Conservation (phyloP, 1,140 invertebrate genomes). For the Delia radicum region DNA sequence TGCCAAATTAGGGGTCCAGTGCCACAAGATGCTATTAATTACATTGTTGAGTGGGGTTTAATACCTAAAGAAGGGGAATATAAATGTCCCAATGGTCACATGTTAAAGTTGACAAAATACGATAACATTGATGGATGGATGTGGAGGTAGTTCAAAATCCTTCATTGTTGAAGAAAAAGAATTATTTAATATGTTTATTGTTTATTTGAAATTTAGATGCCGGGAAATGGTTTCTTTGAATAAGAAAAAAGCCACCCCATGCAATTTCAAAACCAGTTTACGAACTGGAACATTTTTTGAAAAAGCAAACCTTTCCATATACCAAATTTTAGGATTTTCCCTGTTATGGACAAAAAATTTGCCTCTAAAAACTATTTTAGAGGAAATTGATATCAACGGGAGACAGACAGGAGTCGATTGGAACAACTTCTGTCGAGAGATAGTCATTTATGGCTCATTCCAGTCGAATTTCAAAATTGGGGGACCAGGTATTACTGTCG, state of each 20-base stretch:
- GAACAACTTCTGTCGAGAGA: not conserved
- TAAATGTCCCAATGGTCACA: not conserved
- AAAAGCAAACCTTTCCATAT: too few species aligned
- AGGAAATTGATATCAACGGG: not conserved
- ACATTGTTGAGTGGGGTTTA: not conserved
- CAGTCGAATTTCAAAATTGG: not conserved
- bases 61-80: not conserved
- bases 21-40: not conserved
- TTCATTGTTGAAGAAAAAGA: not conserved
- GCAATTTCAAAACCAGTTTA: not conserved
- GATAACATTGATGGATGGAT: not conserved
- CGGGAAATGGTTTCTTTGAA: too few species aligned
- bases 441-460: not conserved
- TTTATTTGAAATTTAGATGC: too few species aligned
- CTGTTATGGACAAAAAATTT: too few species aligned
- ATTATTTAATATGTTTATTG: not conserved
- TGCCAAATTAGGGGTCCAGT: not conserved
- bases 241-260: not conserved
- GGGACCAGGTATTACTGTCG: too few species aligned
- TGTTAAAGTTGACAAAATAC: not conserved
- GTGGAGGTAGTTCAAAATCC: not conserved
- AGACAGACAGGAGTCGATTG: not conserved
- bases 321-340: too few species aligned
- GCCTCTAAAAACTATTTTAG: too few species aligned
- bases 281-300: not conserved